Conservation (phyloP, 92 coral and sea anemone genomes). For the Epizoanthus fatuus region DNA sequence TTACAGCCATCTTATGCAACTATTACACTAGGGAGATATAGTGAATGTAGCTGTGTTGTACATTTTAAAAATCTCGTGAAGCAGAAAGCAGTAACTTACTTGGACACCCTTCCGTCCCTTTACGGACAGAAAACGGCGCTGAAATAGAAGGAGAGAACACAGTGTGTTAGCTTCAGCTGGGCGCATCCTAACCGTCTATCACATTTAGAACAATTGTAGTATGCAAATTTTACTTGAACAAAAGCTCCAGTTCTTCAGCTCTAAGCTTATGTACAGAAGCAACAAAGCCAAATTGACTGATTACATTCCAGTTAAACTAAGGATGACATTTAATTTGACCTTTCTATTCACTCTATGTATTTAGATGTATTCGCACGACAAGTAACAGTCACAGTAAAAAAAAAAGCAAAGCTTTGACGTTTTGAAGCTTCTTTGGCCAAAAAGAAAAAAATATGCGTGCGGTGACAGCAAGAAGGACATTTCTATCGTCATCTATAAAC, state of each 20-base stretch:
- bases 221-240: conserved; percentile 17
- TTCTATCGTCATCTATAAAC: too few relatives aligned
- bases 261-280: not conserved
- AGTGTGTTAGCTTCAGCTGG: not conserved
- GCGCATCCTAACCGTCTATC: not conserved
- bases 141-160: not conserved
- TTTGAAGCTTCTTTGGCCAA: too few relatives aligned
- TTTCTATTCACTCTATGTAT: not conserved
- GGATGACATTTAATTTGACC: not conserved
- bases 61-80: not conserved
- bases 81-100: conserved; percentile 8
- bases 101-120: not conserved
- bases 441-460: too few relatives aligned
- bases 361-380: not conserved
- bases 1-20: too few relatives aligned
- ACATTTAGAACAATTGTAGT: conserved; percentile 11
- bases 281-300: not conserved
- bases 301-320: conserved; percentile 10
- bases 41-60: not conserved
- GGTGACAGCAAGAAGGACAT: too few relatives aligned
- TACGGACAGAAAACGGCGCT: conserved; percentile 32
- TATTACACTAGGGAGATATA: too few relatives aligned
- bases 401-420: not conserved
- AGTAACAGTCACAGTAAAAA: not conserved
- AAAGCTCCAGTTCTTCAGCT: not conserved